Conservation (phyloP, 37 sponge, comb jelly and placozoan genomes). For the Eunapius fragilis region DNA sequence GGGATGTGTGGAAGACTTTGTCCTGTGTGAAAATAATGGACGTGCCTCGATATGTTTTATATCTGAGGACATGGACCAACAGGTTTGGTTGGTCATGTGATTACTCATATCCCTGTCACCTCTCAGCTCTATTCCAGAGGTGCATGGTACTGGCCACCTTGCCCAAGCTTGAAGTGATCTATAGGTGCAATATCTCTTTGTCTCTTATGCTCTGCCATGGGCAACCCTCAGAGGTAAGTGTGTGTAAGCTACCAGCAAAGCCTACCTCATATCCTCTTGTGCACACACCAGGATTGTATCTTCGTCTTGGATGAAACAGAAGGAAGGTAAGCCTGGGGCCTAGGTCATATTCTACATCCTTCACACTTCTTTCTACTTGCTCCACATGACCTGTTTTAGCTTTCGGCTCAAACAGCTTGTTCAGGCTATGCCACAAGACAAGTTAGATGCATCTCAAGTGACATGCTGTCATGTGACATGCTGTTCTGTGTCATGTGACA, state of each 20-base stretch:
- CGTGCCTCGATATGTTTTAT: conserved; percentile 8
- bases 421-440: conserved; percentile 35
- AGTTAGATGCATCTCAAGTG: neutral
- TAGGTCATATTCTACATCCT: neutral
- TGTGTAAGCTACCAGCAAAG: neutral
- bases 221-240: conserved; percentile 35
- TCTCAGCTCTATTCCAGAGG: neutral
- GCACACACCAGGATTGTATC: neutral
- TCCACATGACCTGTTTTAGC: neutral
- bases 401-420: conserved; percentile 39
- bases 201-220: conserved; percentile 27
- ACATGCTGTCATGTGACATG: neutral
- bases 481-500: too few relatives aligned
- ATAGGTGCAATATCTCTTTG: conserved; percentile 14
- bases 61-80: conserved; percentile 14
- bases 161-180: conserved; percentile 21
- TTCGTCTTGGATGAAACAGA: neutral
- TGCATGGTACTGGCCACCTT: conserved; percentile 22
- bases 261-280: too few relatives aligned
- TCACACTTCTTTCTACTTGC: too few relatives aligned
- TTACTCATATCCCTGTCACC: neutral
- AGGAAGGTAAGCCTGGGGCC: neutral
- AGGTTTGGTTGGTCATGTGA: conserved; percentile 3
- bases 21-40: neutral
- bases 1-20: conserved; percentile 24